phyloP scores from a whole-genome alignment of 2,797 vertebrate species.

The Morus bassanus region DNA sequence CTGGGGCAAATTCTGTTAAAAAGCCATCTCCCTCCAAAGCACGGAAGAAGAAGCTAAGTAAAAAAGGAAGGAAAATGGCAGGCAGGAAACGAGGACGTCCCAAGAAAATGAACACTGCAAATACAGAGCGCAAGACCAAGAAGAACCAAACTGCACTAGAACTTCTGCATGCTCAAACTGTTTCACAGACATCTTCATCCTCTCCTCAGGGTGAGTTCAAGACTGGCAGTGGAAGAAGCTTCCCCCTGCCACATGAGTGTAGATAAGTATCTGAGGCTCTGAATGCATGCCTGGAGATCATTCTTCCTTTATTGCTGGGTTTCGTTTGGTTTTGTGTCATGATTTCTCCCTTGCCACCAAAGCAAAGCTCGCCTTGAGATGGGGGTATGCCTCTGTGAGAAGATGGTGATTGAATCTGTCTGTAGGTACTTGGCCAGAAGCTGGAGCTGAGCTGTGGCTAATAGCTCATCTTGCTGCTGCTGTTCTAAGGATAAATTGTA shows the following conservation, averaged over 20 bases:
- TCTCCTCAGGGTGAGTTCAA: slow-evolving; percentile 87
- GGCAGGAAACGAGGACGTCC: slow-evolving; percentile 94
- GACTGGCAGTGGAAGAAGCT: not conserved
- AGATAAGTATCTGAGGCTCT: not conserved
- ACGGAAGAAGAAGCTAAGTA: slow-evolving; percentile 84
- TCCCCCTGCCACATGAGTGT: not conserved
- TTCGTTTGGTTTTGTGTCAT: not conserved
- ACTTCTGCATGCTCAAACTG: slow-evolving; percentile 89
- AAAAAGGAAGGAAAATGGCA: slow-evolving; percentile 91
- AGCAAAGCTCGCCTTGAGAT: not conserved
- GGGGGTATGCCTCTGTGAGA: not conserved
- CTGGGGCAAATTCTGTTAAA: slow-evolving; percentile 79
- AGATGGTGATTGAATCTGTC: not conserved
- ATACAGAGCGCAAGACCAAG: slow-evolving; percentile 88
- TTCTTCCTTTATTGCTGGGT: not conserved
- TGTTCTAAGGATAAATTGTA: not conserved
- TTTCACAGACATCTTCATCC: slow-evolving; percentile 83
- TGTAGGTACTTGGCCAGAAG: not conserved
- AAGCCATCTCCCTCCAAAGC: slow-evolving; percentile 88
- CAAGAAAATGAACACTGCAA: slow-evolving; percentile 85
- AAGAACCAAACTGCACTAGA: slow-evolving; percentile 93
- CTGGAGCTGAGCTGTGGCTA: not conserved
- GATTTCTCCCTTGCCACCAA: not conserved
- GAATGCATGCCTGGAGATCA: accelerated
- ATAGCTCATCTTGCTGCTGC: not conserved